These are phyloP conservation scores for Galeopterus variegatus DNA, from an alignment of 2,113 vertebrate species.

Conservation along the genomic window DNA sequence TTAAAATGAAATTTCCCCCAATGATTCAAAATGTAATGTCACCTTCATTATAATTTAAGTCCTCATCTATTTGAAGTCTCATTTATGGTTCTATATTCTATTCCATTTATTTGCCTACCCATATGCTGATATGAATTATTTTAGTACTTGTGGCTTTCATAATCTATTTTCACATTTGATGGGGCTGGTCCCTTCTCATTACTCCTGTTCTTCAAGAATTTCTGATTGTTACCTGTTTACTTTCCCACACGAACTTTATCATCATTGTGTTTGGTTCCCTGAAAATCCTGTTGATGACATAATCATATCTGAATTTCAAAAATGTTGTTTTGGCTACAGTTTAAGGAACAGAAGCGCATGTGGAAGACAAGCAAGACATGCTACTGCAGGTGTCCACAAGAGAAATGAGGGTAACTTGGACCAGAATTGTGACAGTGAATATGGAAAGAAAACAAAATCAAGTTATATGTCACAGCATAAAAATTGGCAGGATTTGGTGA, in stretches of 20 bases:
- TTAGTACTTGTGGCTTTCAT: background rate
- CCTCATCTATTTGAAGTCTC: background rate
- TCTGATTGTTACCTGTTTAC: background rate
- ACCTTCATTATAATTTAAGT: slow-evolving; percentile 28
- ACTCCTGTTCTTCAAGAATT: background rate
- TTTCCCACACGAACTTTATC: slow-evolving; percentile 13
- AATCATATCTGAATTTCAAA: slow-evolving; percentile 20
- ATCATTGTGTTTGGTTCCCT: background rate
- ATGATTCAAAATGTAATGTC: slow-evolving; percentile 45
- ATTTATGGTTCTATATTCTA: background rate
- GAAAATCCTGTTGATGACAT: background rate
- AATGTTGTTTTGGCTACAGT: background rate
- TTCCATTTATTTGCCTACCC: background rate
- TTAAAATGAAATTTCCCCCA: slow-evolving; percentile 12
- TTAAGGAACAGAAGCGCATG: background rate
- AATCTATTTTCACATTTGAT: background rate
- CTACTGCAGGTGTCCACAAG: background rate
- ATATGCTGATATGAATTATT: background rate
- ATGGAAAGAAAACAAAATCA: background rate
- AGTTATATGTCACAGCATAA: background rate
- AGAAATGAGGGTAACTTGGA: background rate
- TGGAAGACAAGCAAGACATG: background rate
- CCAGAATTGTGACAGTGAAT: background rate
- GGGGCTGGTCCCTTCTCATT: background rate
- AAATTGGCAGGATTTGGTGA: background rate